Evolutionary conservation across 2,888 invertebrate genomes (phyloP), one percentile per base, ranked within the genome.

Genomic region (Noctua janthina): DNA sequence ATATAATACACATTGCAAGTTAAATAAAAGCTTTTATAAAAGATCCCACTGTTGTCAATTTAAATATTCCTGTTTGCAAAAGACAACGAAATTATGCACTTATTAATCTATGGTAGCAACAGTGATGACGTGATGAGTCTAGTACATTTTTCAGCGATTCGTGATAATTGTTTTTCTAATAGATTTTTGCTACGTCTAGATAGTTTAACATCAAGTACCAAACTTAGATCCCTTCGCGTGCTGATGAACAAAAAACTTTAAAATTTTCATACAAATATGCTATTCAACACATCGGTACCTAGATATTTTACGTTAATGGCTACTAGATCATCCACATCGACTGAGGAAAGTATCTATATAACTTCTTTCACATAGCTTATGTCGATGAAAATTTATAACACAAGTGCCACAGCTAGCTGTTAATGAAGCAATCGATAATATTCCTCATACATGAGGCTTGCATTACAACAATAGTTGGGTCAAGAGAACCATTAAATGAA

Each of bases 401-500:
- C 23, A 17, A 81, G 8, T 71, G 39, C 64, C 46, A 78, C 62
- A 70, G 78, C 71, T 62, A 71, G 75, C 64, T 66, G 49, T 67
- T 86, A 87, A 86, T 86, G 73, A 86, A 86, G 77, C 46, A 76
- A 87, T 86, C 85, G 77, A 87, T 87, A 79, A 68, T 86, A 78
- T 74, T 74, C 72, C 68, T 80, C 51, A 74, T 83, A 82, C 81
- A 78, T 83, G 82, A 71, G 66, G 77, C 74, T 68, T 68, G 76
- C 51, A 80, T 84, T 82, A 82, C 75, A 29, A 70, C 81, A 82
- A 84, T 87, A 81, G 85, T 72, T 88, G 83, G 89, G 91, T 92
- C 91, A 90, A 92, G 87, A 89, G 87, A 91, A 91, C 91, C 91
- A 91, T 92, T 92, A 91, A 90, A 89, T 83, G 81, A 87, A 85